Evolutionary conservation across 64 coral and sea anemone species (phyloP).

Genomic region (Actinia tenebrosa): DNA sequence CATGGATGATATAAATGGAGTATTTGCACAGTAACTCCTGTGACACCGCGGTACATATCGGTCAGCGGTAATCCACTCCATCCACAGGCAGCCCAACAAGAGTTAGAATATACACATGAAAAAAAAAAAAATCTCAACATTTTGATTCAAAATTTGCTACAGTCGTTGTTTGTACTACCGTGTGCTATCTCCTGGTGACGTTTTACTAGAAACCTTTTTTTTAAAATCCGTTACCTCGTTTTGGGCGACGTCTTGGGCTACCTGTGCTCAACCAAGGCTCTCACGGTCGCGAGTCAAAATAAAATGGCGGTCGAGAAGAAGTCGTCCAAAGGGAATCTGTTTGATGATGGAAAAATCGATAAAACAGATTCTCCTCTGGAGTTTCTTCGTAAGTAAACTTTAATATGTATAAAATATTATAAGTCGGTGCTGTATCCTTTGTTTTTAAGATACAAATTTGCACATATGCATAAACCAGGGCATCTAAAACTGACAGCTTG

Average conservation of each 20-base stretch:
- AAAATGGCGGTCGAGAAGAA: constrained; percentile 95
- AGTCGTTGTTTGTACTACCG: too few species aligned
- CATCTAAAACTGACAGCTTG: too few species aligned
- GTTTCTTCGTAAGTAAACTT: constrained; percentile 67
- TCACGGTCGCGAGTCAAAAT: neutral
- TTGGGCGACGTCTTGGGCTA: too few species aligned
- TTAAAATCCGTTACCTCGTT: too few species aligned
- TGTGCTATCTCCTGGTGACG: too few species aligned
- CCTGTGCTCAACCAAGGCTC: constrained; percentile 13
- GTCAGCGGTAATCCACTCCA: neutral
- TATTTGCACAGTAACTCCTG: neutral
- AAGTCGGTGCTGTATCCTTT: neutral
- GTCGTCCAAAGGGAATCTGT: constrained; percentile 57
- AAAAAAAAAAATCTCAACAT: neutral
- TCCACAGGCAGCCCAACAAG: neutral
- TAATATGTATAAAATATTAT: neutral
- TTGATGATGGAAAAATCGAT: constrained; percentile 75
- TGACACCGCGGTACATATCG: neutral
- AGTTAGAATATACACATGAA: neutral
- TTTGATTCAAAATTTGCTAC: too few species aligned
- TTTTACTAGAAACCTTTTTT: too few species aligned
- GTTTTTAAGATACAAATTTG: neutral
- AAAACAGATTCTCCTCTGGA: constrained; percentile 81
- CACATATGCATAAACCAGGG: neutral
- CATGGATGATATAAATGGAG: neutral